phyloP scores from a whole-genome alignment of 2,797 vertebrate species.

The Lindbergichthys nudifrons region DNA sequence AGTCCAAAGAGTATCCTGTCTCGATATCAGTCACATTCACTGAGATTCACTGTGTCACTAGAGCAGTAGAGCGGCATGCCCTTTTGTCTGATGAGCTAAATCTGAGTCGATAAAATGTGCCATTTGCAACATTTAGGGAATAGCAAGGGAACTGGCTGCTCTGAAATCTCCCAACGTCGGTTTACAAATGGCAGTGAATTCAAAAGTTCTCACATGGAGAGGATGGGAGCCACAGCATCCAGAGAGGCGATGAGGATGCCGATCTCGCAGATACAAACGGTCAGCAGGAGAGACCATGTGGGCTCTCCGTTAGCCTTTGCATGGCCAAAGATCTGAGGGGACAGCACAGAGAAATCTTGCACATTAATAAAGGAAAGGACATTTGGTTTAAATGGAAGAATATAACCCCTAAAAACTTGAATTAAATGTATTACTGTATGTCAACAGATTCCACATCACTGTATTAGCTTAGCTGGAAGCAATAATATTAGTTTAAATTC shows the following conservation, averaged over 20 bases:
- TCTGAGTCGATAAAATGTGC: slow-evolving; percentile 43
- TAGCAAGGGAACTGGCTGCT: slow-evolving; percentile 39
- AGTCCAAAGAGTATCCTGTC: slow-evolving; percentile 1
- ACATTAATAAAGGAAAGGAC: background rate
- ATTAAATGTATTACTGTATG: too few species aligned
- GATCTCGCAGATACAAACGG: slow-evolving; percentile 95
- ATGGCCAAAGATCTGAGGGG: slow-evolving; percentile 93
- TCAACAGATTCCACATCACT: too few species aligned
- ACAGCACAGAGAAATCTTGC: slow-evolving; percentile 11
- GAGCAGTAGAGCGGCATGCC: slow-evolving; percentile 22
- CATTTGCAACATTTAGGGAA: slow-evolving; percentile 51
- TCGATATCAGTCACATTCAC: slow-evolving; percentile 29
- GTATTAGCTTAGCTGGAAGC: too few species aligned
- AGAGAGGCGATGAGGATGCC: slow-evolving; percentile 98
- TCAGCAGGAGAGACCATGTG: slow-evolving; percentile 96
- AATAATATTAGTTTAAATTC: too few species aligned
- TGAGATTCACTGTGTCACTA: slow-evolving; percentile 18
- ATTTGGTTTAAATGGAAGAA: too few species aligned
- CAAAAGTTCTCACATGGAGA: slow-evolving; percentile 90
- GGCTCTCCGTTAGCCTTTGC: slow-evolving; percentile 97
- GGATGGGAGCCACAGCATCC: slow-evolving; percentile 96
- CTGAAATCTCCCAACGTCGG: slow-evolving; percentile 42
- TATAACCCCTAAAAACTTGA: too few species aligned
- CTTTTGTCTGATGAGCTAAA: slow-evolving; percentile 42
- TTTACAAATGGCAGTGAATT: slow-evolving; percentile 33